Conservation (phyloP, 2,113 vertebrate species). For the Gulo gulo region DNA sequence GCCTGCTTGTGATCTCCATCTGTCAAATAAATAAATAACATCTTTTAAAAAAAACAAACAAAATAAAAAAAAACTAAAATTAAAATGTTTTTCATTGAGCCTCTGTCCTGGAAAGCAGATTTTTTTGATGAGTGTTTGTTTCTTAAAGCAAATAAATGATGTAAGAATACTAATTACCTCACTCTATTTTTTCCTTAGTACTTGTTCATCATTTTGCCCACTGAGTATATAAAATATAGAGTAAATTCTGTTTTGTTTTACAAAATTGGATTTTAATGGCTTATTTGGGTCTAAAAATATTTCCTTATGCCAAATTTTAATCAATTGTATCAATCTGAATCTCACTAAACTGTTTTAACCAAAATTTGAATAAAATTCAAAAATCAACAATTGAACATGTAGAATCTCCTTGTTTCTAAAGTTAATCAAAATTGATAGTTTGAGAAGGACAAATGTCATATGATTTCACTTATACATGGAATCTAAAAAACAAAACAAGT, state of each 20-base stretch:
- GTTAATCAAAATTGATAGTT: not conserved
- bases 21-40: too few species aligned
- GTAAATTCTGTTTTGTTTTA: not conserved
- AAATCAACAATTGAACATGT: not conserved
- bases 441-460: not conserved
- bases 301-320: not conserved
- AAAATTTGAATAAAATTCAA: not conserved
- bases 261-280: not conserved
- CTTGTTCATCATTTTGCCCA: not conserved
- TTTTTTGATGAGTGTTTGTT: not conserved
- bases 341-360: not conserved
- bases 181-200: not conserved
- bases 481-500: not conserved
- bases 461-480: not conserved
- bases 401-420: not conserved
- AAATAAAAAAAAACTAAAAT: not conserved
- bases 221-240: not conserved
- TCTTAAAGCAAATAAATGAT: not conserved
- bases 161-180: not conserved
- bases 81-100: not conserved
- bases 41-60: too few species aligned
- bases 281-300: not conserved
- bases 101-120: not conserved
- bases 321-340: not conserved
- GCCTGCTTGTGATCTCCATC: too few species aligned